phyloP scores from a whole-genome alignment of 2,113 vertebrate genomes.

The Climacteris rufus region DNA sequence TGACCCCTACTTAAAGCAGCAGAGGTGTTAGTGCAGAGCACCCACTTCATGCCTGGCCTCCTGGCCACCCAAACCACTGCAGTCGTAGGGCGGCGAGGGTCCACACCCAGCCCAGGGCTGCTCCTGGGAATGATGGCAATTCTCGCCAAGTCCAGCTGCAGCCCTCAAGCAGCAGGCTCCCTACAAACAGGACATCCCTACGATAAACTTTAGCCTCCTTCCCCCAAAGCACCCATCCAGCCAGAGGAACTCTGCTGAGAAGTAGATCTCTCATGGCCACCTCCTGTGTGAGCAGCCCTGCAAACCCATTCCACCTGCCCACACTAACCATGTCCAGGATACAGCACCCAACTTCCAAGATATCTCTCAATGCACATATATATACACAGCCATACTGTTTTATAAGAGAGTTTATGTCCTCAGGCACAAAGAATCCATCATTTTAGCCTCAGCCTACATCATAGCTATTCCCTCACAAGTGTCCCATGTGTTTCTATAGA shows the following conservation, averaged over 20 bases:
- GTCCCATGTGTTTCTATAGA: background rate
- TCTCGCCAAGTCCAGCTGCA: background rate
- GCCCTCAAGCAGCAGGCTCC: background rate
- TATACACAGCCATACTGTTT: fast-evolving
- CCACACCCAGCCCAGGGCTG: background rate
- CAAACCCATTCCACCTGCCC: fast-evolving
- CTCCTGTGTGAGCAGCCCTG: background rate
- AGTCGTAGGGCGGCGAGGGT: fast-evolving
- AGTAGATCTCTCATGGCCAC: too few relatives aligned
- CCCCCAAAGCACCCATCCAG: background rate
- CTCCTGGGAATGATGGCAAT: background rate
- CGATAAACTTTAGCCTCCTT: fast-evolving
- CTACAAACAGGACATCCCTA: fast-evolving
- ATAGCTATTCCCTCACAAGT: background rate
- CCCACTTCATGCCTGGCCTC: fast-evolving
- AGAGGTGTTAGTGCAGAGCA: background rate
- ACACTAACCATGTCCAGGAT: fast-evolving
- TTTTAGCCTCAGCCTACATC: background rate
- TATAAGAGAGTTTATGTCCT: background rate
- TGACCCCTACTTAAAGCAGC: background rate
- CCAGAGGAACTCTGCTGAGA: background rate
- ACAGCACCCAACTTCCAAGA: background rate
- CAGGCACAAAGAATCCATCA: background rate
- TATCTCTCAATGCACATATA: background rate
- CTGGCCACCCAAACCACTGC: background rate